Conservation (phyloP, 2,888 invertebrate genomes). For the Disparrhopalites patrizii region DNA sequence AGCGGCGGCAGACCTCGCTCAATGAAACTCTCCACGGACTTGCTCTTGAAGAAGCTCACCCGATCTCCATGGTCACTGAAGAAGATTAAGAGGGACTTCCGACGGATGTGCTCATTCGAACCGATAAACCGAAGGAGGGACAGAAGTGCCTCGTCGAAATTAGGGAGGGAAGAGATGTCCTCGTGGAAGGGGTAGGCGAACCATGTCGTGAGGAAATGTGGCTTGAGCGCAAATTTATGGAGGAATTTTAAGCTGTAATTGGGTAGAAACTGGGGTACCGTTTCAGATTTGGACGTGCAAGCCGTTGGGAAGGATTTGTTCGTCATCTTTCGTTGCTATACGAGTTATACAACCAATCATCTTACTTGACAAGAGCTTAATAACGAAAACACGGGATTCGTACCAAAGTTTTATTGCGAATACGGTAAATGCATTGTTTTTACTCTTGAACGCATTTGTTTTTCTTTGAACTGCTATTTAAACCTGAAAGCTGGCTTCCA, state of each 20-base stretch:
- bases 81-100: slow-evolving; percentile 64
- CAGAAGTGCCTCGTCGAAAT: slow-evolving; percentile 62
- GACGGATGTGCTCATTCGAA: slow-evolving; percentile 58
- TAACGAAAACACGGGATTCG: too few species aligned
- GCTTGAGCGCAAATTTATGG: slow-evolving; percentile 59
- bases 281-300: slow-evolving; percentile 22
- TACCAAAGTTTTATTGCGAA: too few species aligned
- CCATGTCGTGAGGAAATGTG: slow-evolving; percentile 75
- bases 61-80: slow-evolving; percentile 76
- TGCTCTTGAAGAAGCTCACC: slow-evolving; percentile 64
- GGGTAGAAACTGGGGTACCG: slow-evolving; percentile 59
- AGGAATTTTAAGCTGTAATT: slow-evolving; percentile 66
- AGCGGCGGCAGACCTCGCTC: slow-evolving; percentile 67
- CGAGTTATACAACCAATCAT: neutral
- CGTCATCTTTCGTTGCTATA: too few species aligned
- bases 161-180: slow-evolving; percentile 62
- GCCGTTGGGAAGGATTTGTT: too few species aligned
- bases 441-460: too few species aligned
- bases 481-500: too few species aligned
- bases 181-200: slow-evolving; percentile 73
- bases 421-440: too few species aligned
- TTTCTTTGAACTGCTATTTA: too few species aligned
- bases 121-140: slow-evolving; percentile 56
- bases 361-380: too few species aligned
- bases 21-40: slow-evolving; percentile 68